Evolutionary conservation across 1,140 invertebrate species (phyloP), one percentile per base, ranked within the genome.

Genomic region (Lepidurus arcticus): DNA sequence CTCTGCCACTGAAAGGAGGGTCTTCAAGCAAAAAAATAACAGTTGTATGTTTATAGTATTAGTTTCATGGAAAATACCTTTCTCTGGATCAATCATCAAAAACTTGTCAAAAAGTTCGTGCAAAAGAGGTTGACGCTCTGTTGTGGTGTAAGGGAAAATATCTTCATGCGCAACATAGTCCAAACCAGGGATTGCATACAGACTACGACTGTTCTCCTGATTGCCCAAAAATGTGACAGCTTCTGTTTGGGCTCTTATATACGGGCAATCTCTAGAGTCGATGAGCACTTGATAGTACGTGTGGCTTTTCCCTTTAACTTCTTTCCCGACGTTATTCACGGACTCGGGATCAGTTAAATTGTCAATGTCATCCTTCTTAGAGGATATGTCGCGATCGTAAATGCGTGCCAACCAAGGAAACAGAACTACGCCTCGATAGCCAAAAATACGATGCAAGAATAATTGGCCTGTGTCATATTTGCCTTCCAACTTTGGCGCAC

Each of bases 81-180:
- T 91, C 78, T 93, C 91, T 8, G 92, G 88, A 82, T 92, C 90
- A 84, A 93, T 90, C 77, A 90, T 88, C 44, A 98, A 87, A 86
- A 98, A 99, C 87, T 98, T 98, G 82, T 98, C 95, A 87, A 98
- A 98, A 0, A 98, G 85, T 85, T 98, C 96, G 87, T 98, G 96
- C 80, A 95, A 91, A 65, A 98, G 86, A 0, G 96, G 95, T 47
- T 91, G 88, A 81, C 92, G 90, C 81, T 96, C 93, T 73, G 82
- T 90, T 1, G 93, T 92, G 7, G 89, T 88, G 84, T 96, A 96
- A 0, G 94, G 94, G 81, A 95, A 89, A 79, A 96, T 92, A 84
- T 99, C 96, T 86, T 98, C 95, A 84, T 99, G 97, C 4, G 95
- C 93, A 24, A 98, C 95, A 87, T 98, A 98, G 87, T 99, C 97